Evolutionary conservation across 2,888 invertebrate genomes (phyloP), one percentile per base, ranked within the genome.

Genomic region (Calliphora vomitoria): DNA sequence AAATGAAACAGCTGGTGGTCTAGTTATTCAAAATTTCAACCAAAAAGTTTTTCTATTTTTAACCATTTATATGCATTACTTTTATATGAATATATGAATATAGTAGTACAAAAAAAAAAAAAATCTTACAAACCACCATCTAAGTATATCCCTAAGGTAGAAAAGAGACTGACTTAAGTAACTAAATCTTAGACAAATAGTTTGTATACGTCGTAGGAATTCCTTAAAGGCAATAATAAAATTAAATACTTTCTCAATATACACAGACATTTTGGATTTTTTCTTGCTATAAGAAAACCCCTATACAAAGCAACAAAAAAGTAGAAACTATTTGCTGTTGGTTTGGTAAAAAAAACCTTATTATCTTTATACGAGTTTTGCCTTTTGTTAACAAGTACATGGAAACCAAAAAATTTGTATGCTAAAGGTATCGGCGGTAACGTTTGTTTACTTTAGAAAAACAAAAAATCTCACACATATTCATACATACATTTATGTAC

Each of bases 391-490:
- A 75, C 13, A 31, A 31, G n/a, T 44, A 44, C 11, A 44, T 44
- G 11, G 11, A 10, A 44, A 44, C 11, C 4, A 31, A 44, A 60
- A 44, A 35, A 47, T 75, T 75, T 75, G 60, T 62, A 47, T 75
- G 75, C 75, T 47, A 5, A 47, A 47, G 75, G 44, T 47, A 62
- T 75, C 74, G 11, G n/a, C 55, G 47, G 47, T 72, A 38, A 55
- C 35, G 10, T n/a, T 69, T 55, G 55, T 35, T 55, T 58, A 41
- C 15, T 44, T 44, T 44, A 44, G 44, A 18, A 62, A 60, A 55
- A 38, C 18, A 50, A 69, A 20, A 20, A 58, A 47, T 35, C 69
- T 15, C 44, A 20, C 47, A 25, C 25, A 38, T n/a, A n/a, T n/a
- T n/a, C 0, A 68, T 13, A 25, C 44, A 20, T 11, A 13, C 5